Evolutionary conservation across 2,888 invertebrate species (phyloP).

Genomic region (Rhopalosiphum nymphaeae): DNA sequence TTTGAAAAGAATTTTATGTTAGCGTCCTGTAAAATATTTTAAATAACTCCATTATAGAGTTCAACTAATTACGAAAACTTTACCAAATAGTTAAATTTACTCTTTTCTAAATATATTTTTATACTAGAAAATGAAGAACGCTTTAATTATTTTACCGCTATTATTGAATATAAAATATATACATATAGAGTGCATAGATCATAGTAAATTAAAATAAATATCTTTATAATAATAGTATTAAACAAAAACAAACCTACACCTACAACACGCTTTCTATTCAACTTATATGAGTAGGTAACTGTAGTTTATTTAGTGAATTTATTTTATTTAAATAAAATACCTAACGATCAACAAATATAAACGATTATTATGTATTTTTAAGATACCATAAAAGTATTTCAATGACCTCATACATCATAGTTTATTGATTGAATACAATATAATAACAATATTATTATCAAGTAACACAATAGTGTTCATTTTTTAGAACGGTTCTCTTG

Average conservation of each 20-base stretch:
- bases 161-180: not conserved
- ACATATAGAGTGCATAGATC: not conserved
- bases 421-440: not conserved
- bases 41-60: constrained; percentile 53
- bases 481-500: not conserved
- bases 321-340: not conserved
- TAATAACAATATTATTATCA: not conserved
- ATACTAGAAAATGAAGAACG: not conserved
- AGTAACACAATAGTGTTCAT: not conserved
- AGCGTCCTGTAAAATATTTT: constrained; percentile 33
- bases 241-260: not conserved
- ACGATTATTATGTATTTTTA: not conserved
- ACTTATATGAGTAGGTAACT: not conserved
- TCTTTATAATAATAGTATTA: not conserved
- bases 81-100: constrained; percentile 29
- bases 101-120: constrained; percentile 15
- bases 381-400: not conserved
- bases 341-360: not conserved
- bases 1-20: constrained; percentile 44
- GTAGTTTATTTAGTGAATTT: not conserved
- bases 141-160: not conserved
- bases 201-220: constrained; percentile 4
- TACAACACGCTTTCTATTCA: not conserved
- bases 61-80: constrained; percentile 55
- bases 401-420: not conserved